A percentile compares a stretch with the other conserved stretches of the same genome.
Evolutionary conservation across 2,797 vertebrate genomes (phyloP).

Genomic region (Babyrousa celebensis): DNA sequence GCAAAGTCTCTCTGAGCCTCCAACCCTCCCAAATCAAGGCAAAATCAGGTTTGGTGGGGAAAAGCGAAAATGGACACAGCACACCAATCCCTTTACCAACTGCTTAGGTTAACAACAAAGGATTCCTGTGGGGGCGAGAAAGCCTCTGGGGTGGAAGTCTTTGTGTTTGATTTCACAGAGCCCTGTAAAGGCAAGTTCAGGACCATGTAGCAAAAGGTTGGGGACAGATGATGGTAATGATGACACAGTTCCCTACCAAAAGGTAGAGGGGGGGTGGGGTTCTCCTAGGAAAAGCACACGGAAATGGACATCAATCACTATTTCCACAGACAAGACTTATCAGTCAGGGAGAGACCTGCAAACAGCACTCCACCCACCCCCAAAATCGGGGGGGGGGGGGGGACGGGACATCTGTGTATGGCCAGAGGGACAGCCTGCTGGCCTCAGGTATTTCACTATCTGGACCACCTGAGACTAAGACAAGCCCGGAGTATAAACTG

Average conservation of each 20-base stretch:
- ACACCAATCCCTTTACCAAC: background rate
- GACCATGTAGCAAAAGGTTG: background rate
- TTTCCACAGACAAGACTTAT: constrained; percentile 35
- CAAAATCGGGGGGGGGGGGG: accelerated
- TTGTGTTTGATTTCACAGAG: background rate
- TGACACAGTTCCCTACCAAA: background rate
- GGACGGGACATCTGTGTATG: background rate
- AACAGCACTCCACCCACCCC: background rate
- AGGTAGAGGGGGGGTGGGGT: background rate
- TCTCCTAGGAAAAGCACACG: background rate
- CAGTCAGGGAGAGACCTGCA: background rate
- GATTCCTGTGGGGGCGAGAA: background rate
- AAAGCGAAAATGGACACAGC: background rate
- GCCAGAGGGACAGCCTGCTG: background rate
- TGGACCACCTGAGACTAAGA: background rate
- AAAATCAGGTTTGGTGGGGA: background rate
- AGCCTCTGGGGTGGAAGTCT: no score
- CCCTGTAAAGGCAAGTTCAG: background rate
- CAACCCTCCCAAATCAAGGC: background rate
- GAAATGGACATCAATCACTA: background rate
- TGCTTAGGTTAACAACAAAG: background rate
- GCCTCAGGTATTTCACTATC: background rate
- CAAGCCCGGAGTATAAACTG: background rate
- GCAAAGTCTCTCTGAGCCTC: background rate
- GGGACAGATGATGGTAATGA: background rate